A percentile compares a stretch with the other conserved stretches of the same genome.
phyloP scores from a whole-genome alignment of 2,113 vertebrate genomes.

The Microtus richardsoni region DNA sequence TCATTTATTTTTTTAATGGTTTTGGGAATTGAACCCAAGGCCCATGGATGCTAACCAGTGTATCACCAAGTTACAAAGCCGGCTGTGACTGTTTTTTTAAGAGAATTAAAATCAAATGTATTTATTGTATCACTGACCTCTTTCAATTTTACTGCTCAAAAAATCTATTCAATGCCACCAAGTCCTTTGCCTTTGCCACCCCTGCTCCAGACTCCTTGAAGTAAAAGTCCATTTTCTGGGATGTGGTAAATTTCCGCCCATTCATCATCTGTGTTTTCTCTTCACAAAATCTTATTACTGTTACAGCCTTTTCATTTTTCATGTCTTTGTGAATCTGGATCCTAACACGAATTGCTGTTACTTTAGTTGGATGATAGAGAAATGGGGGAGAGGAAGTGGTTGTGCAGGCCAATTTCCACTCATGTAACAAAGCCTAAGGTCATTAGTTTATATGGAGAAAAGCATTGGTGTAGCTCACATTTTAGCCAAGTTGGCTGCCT shows the following conservation, averaged over 20 bases:
- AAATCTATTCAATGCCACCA: neutral
- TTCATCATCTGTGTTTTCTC: neutral
- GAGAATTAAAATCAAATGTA: neutral
- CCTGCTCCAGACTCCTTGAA: neutral
- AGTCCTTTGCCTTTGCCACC: neutral
- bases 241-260: neutral
- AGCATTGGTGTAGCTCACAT: neutral
- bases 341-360: neutral
- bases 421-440: neutral
- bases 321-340: neutral
- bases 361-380: neutral
- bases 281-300: neutral
- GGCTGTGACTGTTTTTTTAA: neutral
- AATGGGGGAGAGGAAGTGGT: neutral
- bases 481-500: neutral
- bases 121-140: neutral
- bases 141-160: neutral
- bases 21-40: neutral
- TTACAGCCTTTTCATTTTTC: neutral
- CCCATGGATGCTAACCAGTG: neutral
- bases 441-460: too few species aligned
- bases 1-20: neutral
- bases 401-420: neutral
- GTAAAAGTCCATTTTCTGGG: neutral
- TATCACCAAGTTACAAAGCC: neutral